Percentiles rank a stretch among this genome's conserved stretches.
phyloP scores from a whole-genome alignment of 2,113 vertebrate genomes.

The Dipodomys spectabilis region DNA sequence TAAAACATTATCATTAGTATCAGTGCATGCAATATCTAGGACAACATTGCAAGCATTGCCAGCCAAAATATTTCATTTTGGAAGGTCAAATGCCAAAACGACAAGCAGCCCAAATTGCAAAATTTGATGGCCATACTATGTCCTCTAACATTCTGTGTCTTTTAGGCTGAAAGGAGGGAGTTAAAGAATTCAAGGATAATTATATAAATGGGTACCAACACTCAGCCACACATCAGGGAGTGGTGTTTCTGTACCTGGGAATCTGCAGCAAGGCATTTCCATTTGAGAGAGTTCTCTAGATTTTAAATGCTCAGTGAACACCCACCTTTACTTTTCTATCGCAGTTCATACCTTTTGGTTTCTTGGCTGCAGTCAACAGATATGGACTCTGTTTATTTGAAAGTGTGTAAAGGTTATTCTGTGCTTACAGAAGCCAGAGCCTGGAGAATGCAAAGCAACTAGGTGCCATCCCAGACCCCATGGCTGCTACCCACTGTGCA shows the following conservation, averaged over 20 bases:
- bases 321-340: background rate
- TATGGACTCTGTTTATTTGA: background rate
- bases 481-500: background rate
- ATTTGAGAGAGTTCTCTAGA: background rate
- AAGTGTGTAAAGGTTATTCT: background rate
- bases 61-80: background rate
- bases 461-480: too few species aligned
- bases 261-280: background rate
- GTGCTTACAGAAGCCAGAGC: background rate
- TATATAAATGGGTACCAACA: background rate
- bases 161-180: background rate
- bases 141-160: background rate
- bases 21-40: background rate
- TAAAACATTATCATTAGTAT: background rate
- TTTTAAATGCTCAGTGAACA: background rate
- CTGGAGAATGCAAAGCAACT: background rate
- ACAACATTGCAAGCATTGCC: background rate
- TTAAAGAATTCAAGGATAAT: background rate
- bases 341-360: background rate
- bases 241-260: background rate
- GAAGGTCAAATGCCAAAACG: background rate
- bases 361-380: constrained; percentile 14
- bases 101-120: background rate
- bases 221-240: background rate
- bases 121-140: background rate